A percentile compares a stretch with the other conserved stretches of the same genome.
These are phyloP conservation scores for Acrossocheilus fasciatus DNA, from an alignment of 2,797 vertebrate genomes.

Conservation along the genomic window DNA sequence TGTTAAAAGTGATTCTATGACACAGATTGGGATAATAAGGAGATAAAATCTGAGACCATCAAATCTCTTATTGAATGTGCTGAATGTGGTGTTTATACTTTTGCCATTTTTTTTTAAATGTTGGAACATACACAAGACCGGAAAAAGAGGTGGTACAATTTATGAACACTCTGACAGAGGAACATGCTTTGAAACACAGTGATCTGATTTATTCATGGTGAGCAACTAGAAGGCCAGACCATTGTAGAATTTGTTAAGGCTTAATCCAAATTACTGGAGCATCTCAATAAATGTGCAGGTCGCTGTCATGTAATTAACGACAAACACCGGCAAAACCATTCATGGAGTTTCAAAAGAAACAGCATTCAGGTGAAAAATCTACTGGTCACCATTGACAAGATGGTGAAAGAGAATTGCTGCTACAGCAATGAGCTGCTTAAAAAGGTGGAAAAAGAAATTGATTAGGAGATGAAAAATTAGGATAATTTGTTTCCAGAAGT, in stretches of 20 bases:
- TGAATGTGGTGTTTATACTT: background rate
- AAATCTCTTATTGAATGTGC: background rate
- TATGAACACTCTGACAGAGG: constrained; percentile 44
- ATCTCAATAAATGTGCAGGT: background rate
- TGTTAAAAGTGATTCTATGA: constrained; percentile 10
- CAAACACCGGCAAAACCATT: background rate
- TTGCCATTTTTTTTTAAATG: constrained; percentile 62
- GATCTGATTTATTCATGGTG: constrained; percentile 66
- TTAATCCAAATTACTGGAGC: constrained; percentile 1
- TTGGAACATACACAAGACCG: constrained; percentile 62
- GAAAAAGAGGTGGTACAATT: constrained; percentile 58
- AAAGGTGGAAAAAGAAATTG: background rate
- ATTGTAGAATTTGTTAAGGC: constrained; percentile 12
- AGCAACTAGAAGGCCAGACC: constrained; percentile 44
- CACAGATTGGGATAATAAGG: too few species aligned
- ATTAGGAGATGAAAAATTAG: too few species aligned
- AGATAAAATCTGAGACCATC: background rate
- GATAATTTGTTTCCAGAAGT: too few species aligned
- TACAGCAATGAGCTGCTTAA: constrained; percentile 56
- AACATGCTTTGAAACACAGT: constrained; percentile 58
- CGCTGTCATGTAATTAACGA: background rate
- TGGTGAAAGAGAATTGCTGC: constrained; percentile 48
- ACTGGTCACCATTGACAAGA: constrained; percentile 30
- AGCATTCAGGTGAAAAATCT: background rate
- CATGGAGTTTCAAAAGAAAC: constrained; percentile 10